A percentile compares a stretch with the other conserved stretches of the same genome.
Evolutionary conservation across 37 sponge, comb jelly and placozoan genomes (phyloP).

Genomic region (Cladorhizidae sp.): DNA sequence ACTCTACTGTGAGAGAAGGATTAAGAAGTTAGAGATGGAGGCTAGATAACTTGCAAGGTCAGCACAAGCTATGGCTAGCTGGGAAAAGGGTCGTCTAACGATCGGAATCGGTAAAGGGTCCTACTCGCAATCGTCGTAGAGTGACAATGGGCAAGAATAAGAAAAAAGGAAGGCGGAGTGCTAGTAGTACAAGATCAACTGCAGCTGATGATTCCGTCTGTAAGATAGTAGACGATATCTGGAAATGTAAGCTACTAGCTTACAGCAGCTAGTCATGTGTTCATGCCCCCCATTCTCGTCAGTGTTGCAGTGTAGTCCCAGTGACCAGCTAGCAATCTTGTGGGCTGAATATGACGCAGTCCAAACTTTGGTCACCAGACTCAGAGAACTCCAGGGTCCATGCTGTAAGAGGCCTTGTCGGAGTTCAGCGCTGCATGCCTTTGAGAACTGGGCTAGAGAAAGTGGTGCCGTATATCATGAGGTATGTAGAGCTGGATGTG

Average conservation of each 20-base stretch:
- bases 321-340: not conserved
- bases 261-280: not conserved
- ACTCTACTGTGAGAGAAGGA: no score
- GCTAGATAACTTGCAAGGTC: no score
- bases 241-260: slow-evolving; percentile 35
- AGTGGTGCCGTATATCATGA: slow-evolving; percentile 9
- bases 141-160: no score
- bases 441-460: slow-evolving; percentile 55
- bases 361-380: not conserved
- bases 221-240: slow-evolving; percentile 50
- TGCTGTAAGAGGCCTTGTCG: slow-evolving; percentile 8
- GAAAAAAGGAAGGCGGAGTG: no score
- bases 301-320: slow-evolving; percentile 31
- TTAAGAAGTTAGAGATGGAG: no score
- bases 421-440: slow-evolving; percentile 15
- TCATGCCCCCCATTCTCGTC: not conserved
- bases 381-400: slow-evolving; percentile 50
- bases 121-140: no score
- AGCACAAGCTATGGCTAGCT: no score
- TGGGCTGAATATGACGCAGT: slow-evolving; percentile 50
- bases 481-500: no score
- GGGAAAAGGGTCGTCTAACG: no score
- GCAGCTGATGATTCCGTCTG: not conserved
- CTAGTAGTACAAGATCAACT: no score
- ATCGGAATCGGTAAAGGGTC: no score